These are phyloP conservation scores for Cyprinus carpio DNA, from an alignment of 2,113 vertebrate genomes.

Conservation along the genomic window DNA sequence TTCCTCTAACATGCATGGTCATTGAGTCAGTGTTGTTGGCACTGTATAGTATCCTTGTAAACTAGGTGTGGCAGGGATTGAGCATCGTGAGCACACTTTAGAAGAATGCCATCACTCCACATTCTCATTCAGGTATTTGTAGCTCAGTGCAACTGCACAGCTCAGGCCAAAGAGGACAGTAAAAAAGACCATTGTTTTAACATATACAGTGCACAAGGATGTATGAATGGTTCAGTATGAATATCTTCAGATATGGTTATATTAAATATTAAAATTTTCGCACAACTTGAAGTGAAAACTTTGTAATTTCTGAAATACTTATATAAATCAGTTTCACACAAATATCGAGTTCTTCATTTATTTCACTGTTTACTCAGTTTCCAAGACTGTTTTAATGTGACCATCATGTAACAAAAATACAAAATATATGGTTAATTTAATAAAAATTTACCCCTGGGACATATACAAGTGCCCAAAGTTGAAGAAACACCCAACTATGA, in stretches of 20 bases:
- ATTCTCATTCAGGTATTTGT: slow-evolving; percentile 56
- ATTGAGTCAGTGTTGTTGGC: not conserved
- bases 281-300: too few species aligned
- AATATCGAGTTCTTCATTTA: not conserved
- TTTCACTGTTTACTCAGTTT: not conserved
- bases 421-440: not conserved
- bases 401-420: not conserved
- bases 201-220: not conserved
- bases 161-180: not conserved
- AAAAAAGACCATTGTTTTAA: not conserved
- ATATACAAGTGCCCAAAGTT: not conserved
- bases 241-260: too few species aligned
- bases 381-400: not conserved
- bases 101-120: slow-evolving; percentile 64
- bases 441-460: not conserved
- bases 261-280: too few species aligned
- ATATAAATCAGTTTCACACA: not conserved
- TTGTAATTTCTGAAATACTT: too few species aligned
- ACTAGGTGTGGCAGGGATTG: slow-evolving; percentile 43
- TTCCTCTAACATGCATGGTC: not conserved
- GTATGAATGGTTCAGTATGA: not conserved
- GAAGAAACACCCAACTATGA: not conserved
- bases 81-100: not conserved
- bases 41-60: not conserved
- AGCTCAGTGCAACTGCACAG: slow-evolving; percentile 7